These are phyloP conservation scores for Pollenia griseotomentosa DNA, from an alignment of 2,888 invertebrate genomes.

Conservation along the genomic window DNA sequence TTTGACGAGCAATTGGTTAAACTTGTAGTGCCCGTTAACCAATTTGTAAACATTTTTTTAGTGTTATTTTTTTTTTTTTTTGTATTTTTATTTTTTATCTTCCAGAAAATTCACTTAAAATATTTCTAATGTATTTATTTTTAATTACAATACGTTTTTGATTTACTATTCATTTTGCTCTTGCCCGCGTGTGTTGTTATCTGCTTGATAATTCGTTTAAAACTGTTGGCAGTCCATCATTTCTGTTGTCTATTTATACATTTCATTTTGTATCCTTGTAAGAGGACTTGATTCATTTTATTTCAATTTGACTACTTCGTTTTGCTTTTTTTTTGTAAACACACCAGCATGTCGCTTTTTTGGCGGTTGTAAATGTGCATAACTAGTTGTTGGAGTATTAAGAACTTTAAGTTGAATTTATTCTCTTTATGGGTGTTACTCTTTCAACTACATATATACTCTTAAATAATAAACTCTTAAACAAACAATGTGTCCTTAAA, in stretches of 20 bases:
- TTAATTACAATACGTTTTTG: constrained; percentile 30
- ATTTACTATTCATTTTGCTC: constrained; percentile 15
- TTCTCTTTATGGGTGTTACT: constrained; percentile 29
- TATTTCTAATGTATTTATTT: background rate
- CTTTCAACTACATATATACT: constrained; percentile 13
- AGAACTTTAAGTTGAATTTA: constrained; percentile 1
- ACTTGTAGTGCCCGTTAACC: constrained; percentile 81
- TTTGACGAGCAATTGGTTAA: constrained; percentile 50
- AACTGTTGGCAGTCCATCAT: constrained; percentile 82
- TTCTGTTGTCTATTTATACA: constrained; percentile 83
- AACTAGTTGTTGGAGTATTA: constrained; percentile 64
- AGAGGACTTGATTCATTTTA: constrained; percentile 65
- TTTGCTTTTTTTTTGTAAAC: constrained; percentile 38
- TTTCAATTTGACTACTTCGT: constrained; percentile 55
- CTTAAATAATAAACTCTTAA: constrained; percentile 3
- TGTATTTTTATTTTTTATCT: constrained; percentile 26
- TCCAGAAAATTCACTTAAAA: background rate
- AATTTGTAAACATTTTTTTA: constrained; percentile 84
- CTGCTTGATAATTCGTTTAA: constrained; percentile 81
- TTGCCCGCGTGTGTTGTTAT: constrained; percentile 42
- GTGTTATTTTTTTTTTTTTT: constrained; percentile 1
- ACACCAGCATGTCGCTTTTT: constrained; percentile 45
- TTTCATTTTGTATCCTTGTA: constrained; percentile 39
- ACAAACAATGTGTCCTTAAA: background rate
- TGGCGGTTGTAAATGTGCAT: constrained; percentile 72